Conservation (phyloP, 1,140 invertebrate genomes). For the Drepana arcuata region DNA sequence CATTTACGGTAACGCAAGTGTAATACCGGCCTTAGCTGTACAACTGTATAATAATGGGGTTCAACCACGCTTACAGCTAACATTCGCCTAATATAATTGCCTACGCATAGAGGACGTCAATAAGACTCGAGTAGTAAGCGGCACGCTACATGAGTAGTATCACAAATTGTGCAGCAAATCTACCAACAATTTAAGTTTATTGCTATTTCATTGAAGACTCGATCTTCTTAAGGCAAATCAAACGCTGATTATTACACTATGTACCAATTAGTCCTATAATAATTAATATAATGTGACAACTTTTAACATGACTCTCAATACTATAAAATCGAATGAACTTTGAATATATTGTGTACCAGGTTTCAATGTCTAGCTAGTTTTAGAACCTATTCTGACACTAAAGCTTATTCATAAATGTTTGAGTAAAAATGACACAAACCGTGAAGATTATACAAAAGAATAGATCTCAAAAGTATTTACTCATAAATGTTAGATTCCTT, state of each 20-base stretch:
- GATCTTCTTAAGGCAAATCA: constrained; percentile 57
- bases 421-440: constrained; percentile 39
- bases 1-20: too few species aligned
- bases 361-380: too few species aligned
- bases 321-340: constrained; percentile 19
- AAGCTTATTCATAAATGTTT: constrained; percentile 24
- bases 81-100: constrained; percentile 62
- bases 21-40: constrained; percentile 16
- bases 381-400: constrained; percentile 25
- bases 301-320: constrained; percentile 25
- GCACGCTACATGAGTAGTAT: constrained; percentile 54
- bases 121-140: constrained; percentile 51
- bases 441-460: constrained; percentile 43
- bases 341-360: too few species aligned
- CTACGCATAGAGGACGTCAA: constrained; percentile 64
- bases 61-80: constrained; percentile 58
- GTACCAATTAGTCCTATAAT: constrained; percentile 19
- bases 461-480: constrained; percentile 52
- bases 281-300: constrained; percentile 24
- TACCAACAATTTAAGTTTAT: constrained; percentile 57
- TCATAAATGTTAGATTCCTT: constrained; percentile 45
- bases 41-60: constrained; percentile 57
- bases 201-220: constrained; percentile 54
- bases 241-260: constrained; percentile 34
- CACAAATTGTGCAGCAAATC: constrained; percentile 58